Base-by-base conservation (phyloP, 2,888 invertebrate genomes). In the Sarcophaga variegata region DNA sequence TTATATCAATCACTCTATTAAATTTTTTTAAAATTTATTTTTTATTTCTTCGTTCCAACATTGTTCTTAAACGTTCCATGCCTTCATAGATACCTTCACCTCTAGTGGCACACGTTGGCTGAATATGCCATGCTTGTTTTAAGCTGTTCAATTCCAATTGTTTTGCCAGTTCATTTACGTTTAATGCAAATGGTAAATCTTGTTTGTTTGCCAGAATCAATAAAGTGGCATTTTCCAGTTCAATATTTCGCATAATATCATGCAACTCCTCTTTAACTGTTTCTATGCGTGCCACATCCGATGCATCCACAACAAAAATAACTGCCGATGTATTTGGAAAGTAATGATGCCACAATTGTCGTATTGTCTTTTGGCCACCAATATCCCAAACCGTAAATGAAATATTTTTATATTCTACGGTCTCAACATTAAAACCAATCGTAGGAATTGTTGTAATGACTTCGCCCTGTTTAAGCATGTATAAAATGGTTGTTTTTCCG, bases 401-500 rank as follows among this genome's bases (percentile, higher is more conserved):
- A 37, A 92, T 85, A n/a, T 92, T 91, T 72, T 91, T 92, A 67
- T 91, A 92, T 62, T 91, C 89, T 5, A 92, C 89, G 8, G 91
- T 90, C 80, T 92, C 92, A 0, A 92, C 92, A 88, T 92, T 92
- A 22, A 92, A 92, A 0, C 92, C 92, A 76, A 92, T 90, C 8
- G 92, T 92, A 2, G 92, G 92, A 76, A 92, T 90, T 4, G 90
- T 90, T 22, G 89, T 88, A 2, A 91, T 85, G 4, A 90, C 89
- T 72, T 90, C 90, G 6, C 91, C 92, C 49, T 91, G 79, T 85
- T 92, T 92, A 0, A 92, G 81, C 76, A 91, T 90, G 86, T 90
- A 92, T 11, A 92, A 87, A 25, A 91, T 90, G 20, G 92, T 92
- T 0, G 92, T 92, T 87, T 92, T 92, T n/a, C 92, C 92, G 5